Percentiles rank a stretch among this genome's conserved stretches.
phyloP scores from a whole-genome alignment of 2,888 invertebrate genomes.

The Drosophila helvetica region DNA sequence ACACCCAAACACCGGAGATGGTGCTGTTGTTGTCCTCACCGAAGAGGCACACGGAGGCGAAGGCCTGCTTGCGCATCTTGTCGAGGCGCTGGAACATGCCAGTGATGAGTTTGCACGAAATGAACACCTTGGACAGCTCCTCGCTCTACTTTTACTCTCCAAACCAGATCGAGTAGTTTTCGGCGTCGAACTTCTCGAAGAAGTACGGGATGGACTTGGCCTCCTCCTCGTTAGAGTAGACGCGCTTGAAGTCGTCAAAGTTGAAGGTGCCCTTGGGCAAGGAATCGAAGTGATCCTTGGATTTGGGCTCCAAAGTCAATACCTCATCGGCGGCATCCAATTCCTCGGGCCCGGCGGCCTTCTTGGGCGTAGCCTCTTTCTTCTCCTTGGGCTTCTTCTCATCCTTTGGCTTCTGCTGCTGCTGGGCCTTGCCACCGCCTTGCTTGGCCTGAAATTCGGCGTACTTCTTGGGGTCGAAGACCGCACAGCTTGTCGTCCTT shows the following conservation, averaged over 20 bases:
- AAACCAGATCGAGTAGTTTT: constrained; percentile 98
- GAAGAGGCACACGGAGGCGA: constrained; percentile 96
- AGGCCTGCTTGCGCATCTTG: constrained; percentile 98
- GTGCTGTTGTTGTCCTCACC: constrained; percentile 95
- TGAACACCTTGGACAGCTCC: constrained; percentile 96
- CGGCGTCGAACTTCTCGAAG: constrained; percentile 98
- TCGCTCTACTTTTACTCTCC: constrained; percentile 98
- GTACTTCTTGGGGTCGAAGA: constrained; percentile 91
- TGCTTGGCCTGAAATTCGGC: constrained; percentile 85
- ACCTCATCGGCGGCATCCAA: constrained; percentile 88
- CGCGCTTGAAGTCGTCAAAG: constrained; percentile 98
- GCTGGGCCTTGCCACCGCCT: constrained; percentile 72
- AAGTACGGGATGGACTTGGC: constrained; percentile 97
- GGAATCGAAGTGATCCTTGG: constrained; percentile 95
- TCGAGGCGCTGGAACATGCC: constrained; percentile 99
- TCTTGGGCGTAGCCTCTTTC: constrained; percentile 84
- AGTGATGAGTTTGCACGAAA: constrained; percentile 99
- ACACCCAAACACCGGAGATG: constrained; percentile 99
- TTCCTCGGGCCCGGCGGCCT: constrained; percentile 86
- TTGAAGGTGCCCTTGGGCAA: constrained; percentile 96
- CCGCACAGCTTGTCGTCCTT: constrained; percentile 88
- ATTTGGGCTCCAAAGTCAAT: constrained; percentile 90
- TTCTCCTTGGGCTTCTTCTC: constrained; percentile 81
- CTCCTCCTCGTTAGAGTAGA: constrained; percentile 98
- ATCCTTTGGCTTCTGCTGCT: constrained; percentile 82